A percentile compares a stretch with the other conserved stretches of the same genome.
These are phyloP conservation scores for Lampropteryx suffumata DNA, from an alignment of 2,888 invertebrate genomes.

Conservation along the genomic window DNA sequence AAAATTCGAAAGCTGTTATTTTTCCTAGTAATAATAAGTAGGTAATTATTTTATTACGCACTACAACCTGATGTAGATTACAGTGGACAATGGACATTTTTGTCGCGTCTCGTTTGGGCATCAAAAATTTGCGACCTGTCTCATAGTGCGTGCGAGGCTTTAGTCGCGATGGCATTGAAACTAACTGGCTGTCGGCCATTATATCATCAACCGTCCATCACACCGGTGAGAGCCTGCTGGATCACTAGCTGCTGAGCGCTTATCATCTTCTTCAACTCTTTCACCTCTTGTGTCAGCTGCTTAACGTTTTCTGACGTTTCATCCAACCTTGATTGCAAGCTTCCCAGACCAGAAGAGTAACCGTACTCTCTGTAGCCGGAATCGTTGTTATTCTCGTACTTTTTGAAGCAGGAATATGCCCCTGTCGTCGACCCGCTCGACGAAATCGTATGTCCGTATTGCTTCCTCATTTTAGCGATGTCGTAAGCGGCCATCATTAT, in stretches of 20 bases:
- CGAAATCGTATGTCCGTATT: conserved; percentile 86
- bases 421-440: conserved; percentile 85
- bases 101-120: neutral
- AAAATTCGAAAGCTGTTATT: too few species aligned
- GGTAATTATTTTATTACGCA: too few species aligned
- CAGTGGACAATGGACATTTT: neutral
- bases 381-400: conserved; percentile 84
- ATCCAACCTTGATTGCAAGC: conserved; percentile 85
- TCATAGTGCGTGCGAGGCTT: conserved; percentile 15
- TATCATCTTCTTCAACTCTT: conserved; percentile 85
- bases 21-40: too few species aligned
- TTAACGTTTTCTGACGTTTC: conserved; percentile 87
- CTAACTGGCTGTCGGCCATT: conserved; percentile 68
- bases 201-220: conserved; percentile 77
- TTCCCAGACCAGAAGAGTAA: conserved; percentile 81
- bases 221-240: conserved; percentile 73
- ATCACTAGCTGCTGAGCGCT: conserved; percentile 78
- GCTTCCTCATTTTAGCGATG: conserved; percentile 88
- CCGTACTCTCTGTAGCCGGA: conserved; percentile 79
- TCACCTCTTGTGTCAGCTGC: conserved; percentile 85
- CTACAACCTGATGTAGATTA: too few species aligned
- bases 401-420: conserved; percentile 85
- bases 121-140: conserved; percentile 11
- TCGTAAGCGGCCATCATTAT: conserved; percentile 92
- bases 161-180: conserved; percentile 77